Conservation (phyloP, 2,113 vertebrate species). For the Anthoscopus minutus region DNA sequence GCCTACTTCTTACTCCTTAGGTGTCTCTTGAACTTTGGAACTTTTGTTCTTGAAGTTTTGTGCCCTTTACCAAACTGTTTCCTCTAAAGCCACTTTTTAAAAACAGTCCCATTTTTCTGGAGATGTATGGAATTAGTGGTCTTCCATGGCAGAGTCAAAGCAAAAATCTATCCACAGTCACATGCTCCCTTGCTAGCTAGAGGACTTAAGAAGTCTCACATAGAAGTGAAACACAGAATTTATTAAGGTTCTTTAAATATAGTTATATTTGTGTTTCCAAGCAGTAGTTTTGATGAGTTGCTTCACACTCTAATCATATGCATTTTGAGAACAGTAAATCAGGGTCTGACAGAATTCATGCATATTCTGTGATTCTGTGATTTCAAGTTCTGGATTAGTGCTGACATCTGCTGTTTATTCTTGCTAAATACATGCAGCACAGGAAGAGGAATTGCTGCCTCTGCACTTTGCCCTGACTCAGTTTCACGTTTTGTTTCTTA, state of each 20-base stretch:
- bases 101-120: not conserved
- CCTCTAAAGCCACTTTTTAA: not conserved
- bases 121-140: not conserved
- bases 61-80: not conserved
- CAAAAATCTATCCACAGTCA: not conserved
- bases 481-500: not conserved
- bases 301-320: not conserved
- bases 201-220: not conserved
- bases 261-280: not conserved
- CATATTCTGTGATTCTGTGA: not conserved
- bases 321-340: not conserved
- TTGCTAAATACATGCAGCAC: not conserved
- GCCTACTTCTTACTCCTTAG: not conserved
- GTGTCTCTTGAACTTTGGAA: not conserved
- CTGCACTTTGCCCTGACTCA: not conserved
- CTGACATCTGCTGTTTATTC: conserved; percentile 58
- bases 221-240: not conserved
- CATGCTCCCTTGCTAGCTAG: not conserved
- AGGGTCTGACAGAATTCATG: not conserved
- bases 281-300: not conserved
- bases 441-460: not conserved
- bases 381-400: conserved; percentile 38
- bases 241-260: not conserved
- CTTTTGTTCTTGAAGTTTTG: not conserved
- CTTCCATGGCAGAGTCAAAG: not conserved